Evolutionary conservation across 1,140 invertebrate genomes (phyloP).

Genomic region (Dinothrombium tinctorium): DNA sequence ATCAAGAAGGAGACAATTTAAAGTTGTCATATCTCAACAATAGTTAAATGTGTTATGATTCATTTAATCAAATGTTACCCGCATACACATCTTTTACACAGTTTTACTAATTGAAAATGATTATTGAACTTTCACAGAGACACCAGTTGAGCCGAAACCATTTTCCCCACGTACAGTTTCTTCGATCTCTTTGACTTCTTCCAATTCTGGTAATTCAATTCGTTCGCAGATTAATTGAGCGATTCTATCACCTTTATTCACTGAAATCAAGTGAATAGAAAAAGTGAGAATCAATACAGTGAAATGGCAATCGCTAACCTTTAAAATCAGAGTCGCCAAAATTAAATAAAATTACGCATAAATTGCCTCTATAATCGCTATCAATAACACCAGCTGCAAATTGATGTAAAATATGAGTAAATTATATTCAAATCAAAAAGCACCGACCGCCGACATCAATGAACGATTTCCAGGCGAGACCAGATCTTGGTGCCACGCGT

Average conservation of each 20-base stretch:
- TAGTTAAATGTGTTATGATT: too few relatives aligned
- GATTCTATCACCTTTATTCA: conserved; percentile 60
- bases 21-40: too few relatives aligned
- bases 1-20: too few relatives aligned
- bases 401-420: conserved; percentile 16
- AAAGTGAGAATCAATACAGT: too few relatives aligned
- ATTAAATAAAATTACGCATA: conserved; percentile 86
- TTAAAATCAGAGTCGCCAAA: conserved; percentile 54
- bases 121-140: too few relatives aligned
- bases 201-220: conserved; percentile 57
- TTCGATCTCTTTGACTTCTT: conserved; percentile 36
- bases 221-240: conserved; percentile 90
- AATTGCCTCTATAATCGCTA: conserved; percentile 72
- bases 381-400: conserved; percentile 68
- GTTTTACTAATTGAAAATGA: too few relatives aligned
- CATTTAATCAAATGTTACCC: too few relatives aligned
- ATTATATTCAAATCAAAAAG: not conserved
- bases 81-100: too few relatives aligned
- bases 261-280: too few relatives aligned
- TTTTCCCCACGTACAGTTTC: conserved; percentile 13
- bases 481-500: conserved; percentile 80
- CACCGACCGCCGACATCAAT: conserved; percentile 73
- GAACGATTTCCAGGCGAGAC: conserved; percentile 75
- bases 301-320: too few relatives aligned
- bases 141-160: conserved; percentile 18